Percentiles rank a stretch among this genome's conserved stretches.
Conservation (phyloP, 2,888 invertebrate genomes). For the Adela reaumurella region DNA sequence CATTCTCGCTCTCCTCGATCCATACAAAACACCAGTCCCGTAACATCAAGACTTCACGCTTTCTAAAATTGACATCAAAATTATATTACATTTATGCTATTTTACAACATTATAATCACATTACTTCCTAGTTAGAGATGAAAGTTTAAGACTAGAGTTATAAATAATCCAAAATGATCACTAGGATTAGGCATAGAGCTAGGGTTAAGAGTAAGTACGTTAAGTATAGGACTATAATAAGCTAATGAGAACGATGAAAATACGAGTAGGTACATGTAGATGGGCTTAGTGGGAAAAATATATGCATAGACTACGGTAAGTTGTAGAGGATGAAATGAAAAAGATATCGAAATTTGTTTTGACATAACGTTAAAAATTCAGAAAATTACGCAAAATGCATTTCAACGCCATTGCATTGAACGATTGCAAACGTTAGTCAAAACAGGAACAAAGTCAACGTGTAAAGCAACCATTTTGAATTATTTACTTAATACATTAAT, state of each 20-base stretch:
- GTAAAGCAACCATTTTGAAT: neutral
- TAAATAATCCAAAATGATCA: neutral
- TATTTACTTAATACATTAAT: no score
- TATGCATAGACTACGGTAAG: no score
- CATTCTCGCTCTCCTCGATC: no score
- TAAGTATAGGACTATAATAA: neutral
- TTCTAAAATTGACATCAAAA: conserved; percentile 52
- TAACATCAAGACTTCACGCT: neutral
- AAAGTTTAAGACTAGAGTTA: neutral
- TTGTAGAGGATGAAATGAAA: no score
- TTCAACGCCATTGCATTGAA: no score
- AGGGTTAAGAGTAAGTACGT: neutral
- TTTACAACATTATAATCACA: conserved; percentile 23
- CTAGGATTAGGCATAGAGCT: neutral
- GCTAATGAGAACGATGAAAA: neutral
- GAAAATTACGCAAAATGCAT: no score
- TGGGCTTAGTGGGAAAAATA: no score
- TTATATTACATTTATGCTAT: conserved; percentile 50
- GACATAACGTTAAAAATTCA: no score
- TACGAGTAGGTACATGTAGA: neutral
- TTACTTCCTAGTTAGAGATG: neutral
- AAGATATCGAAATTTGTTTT: no score
- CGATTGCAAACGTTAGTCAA: no score
- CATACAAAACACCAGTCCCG: no score
- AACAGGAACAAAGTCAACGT: no score